phyloP scores from a whole-genome alignment of 2,888 invertebrate genomes.

The Caenorhabditis plicata region DNA sequence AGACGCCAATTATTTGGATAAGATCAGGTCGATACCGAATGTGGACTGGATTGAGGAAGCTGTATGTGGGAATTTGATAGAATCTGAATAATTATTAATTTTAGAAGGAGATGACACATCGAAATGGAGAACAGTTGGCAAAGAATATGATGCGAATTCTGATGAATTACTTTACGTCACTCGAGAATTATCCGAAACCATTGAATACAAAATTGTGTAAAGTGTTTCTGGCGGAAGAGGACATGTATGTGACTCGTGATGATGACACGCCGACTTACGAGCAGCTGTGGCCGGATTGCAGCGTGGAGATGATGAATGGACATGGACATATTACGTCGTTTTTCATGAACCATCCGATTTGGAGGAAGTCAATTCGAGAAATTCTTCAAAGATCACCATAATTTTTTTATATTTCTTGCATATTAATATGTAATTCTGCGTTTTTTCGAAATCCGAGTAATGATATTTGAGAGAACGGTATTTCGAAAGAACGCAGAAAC shows the following conservation, averaged over 20 bases:
- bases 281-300: constrained; percentile 52
- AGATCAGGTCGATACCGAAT: constrained; percentile 34
- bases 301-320: constrained; percentile 44
- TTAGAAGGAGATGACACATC: constrained; percentile 20
- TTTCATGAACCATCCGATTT: constrained; percentile 33
- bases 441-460: background rate
- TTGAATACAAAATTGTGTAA: constrained; percentile 86
- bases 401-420: background rate
- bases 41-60: constrained; percentile 37
- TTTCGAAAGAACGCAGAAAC: no score
- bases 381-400: constrained; percentile 7
- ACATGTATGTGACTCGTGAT: constrained; percentile 48
- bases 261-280: constrained; percentile 33
- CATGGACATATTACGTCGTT: constrained; percentile 54
- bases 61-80: constrained; percentile 3
- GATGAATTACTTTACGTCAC: constrained; percentile 97
- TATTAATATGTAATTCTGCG: no score
- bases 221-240: constrained; percentile 72
- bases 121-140: constrained; percentile 22
- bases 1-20: constrained; percentile 32
- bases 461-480: background rate
- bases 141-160: constrained; percentile 82
- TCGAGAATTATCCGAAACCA: constrained; percentile 83
- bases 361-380: constrained; percentile 37
- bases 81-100: background rate